phyloP scores from a whole-genome alignment of 2,888 invertebrate genomes.

The Microchrysa polita region DNA sequence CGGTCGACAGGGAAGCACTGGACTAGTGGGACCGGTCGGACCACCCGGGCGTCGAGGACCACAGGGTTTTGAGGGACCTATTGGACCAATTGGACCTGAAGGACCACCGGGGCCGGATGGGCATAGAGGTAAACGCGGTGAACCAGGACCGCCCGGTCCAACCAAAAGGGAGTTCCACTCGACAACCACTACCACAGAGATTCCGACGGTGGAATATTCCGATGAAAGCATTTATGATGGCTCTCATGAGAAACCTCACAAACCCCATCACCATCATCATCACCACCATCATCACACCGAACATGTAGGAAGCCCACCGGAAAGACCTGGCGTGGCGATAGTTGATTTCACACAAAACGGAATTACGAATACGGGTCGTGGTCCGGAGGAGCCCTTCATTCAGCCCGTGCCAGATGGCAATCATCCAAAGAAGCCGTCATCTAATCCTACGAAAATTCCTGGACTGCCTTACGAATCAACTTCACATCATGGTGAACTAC shows the following conservation, averaged over 20 bases:
- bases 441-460: not conserved
- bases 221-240: not conserved
- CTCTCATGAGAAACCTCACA: constrained; percentile 17
- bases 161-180: too few relatives aligned
- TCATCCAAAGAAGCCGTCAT: not conserved
- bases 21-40: not conserved
- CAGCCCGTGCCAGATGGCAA: not conserved
- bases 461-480: not conserved
- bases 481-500: not conserved
- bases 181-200: not conserved
- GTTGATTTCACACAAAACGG: not conserved
- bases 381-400: not conserved
- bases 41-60: constrained; percentile 3
- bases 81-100: constrained; percentile 3
- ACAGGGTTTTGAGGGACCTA: not conserved
- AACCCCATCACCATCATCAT: not conserved
- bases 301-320: not conserved
- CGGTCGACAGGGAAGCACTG: constrained; percentile 6
- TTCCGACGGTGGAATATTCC: not conserved
- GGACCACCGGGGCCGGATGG: constrained; percentile 16
- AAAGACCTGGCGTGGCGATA: not conserved
- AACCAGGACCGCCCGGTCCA: not conserved
- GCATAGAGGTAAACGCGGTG: not conserved
- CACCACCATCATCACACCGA: not conserved
- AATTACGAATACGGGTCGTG: not conserved